Conservation (phyloP, 2,797 vertebrate species). For the Characodon lateralis region DNA sequence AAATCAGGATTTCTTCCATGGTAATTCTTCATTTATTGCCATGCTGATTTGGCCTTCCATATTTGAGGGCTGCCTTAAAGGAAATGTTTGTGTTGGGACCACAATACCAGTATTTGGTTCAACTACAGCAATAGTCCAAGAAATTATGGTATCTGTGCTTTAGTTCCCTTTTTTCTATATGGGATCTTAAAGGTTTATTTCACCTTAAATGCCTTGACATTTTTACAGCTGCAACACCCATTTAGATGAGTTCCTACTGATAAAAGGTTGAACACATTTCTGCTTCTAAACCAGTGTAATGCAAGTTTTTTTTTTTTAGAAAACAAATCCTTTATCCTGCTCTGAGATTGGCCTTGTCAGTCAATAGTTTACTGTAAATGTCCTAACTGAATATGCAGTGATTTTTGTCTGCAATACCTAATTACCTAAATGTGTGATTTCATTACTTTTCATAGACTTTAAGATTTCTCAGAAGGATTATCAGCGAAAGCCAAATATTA, state of each 20-base stretch:
- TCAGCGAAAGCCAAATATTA: no score
- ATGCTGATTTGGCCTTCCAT: conserved; percentile 56
- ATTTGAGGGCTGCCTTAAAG: conserved; percentile 61
- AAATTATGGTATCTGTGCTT: conserved; percentile 39
- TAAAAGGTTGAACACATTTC: neutral
- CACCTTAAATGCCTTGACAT: conserved; percentile 1
- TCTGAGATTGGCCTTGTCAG: no score
- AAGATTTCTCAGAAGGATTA: no score
- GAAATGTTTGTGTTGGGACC: conserved; percentile 30
- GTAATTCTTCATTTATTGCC: conserved; percentile 73
- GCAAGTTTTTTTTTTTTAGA: neutral
- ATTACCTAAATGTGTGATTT: no score
- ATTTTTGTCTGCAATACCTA: no score
- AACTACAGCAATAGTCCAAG: conserved; percentile 36
- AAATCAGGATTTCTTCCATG: conserved; percentile 64
- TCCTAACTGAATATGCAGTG: no score
- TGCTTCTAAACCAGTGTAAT: neutral
- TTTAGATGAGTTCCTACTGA: conserved; percentile 11
- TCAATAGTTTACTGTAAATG: no score
- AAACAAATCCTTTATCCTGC: no score
- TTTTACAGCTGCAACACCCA: neutral
- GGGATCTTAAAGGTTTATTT: conserved; percentile 40
- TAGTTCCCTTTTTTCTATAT: conserved; percentile 28
- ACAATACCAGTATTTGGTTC: conserved; percentile 31
- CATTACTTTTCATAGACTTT: no score